phyloP scores from a whole-genome alignment of 2,797 vertebrate genomes.

The Lepus oiostolus region DNA sequence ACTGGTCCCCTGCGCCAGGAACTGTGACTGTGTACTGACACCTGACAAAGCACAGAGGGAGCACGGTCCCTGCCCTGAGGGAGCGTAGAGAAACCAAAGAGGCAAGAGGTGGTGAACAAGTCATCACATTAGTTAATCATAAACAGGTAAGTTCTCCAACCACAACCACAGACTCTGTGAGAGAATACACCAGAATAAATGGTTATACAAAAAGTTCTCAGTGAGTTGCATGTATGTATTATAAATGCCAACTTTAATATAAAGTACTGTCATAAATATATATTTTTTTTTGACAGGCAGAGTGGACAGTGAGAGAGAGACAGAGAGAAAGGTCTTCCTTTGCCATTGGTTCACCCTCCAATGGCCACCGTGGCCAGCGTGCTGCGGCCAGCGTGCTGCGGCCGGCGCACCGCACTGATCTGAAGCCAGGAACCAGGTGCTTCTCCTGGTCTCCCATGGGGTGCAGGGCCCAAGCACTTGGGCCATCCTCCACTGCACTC shows the following conservation, averaged over 20 bases:
- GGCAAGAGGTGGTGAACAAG: not conserved
- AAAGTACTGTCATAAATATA: not conserved
- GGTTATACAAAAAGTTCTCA: slow-evolving; percentile 31
- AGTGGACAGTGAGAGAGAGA: too few species aligned
- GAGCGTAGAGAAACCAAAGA: not conserved
- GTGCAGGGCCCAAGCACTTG: too few species aligned
- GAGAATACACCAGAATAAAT: not conserved
- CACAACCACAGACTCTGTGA: not conserved
- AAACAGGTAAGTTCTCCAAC: slow-evolving; percentile 43
- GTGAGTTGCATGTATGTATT: not conserved
- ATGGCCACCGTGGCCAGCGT: too few species aligned
- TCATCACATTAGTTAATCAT: not conserved
- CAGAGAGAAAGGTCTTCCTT: too few species aligned
- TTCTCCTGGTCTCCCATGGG: too few species aligned
- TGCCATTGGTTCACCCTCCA: too few species aligned
- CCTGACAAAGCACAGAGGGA: not conserved
- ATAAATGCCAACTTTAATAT: not conserved
- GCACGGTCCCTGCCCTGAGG: not conserved
- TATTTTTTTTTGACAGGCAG: not conserved
- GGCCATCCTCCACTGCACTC: too few species aligned
- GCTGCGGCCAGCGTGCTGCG: too few species aligned
- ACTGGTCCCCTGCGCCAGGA: not conserved
- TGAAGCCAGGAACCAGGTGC: too few species aligned
- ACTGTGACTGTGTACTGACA: not conserved
- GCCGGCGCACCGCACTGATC: too few species aligned